Percentiles rank a stretch among this genome's conserved stretches.
Evolutionary conservation across 2,113 vertebrate species (phyloP).

Genomic region (Chaenogobius annularis): DNA sequence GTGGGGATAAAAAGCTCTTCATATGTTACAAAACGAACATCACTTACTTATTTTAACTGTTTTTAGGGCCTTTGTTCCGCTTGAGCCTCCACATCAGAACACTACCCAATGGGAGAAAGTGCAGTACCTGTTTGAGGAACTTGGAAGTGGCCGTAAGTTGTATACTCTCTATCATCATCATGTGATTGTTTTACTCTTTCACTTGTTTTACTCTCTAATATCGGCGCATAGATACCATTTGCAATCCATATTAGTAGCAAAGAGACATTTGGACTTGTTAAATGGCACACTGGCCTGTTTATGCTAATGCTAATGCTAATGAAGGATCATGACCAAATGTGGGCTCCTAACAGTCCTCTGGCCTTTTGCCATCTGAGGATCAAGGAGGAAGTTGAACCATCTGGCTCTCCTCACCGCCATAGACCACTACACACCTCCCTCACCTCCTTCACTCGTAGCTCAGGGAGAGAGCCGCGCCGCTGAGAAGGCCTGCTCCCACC

Average conservation of each 20-base stretch:
- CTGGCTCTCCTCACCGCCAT: constrained; percentile 60
- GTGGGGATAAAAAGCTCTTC: not conserved
- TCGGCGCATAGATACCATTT: not conserved
- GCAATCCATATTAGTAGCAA: not conserved
- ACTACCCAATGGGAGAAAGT: constrained; percentile 96
- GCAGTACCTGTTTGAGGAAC: constrained; percentile 90
- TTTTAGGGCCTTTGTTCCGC: constrained; percentile 91
- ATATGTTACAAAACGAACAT: not conserved
- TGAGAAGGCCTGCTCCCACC: constrained; percentile 46
- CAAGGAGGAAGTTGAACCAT: constrained; percentile 63
- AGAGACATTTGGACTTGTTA: constrained; percentile 40
- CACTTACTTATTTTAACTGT: not conserved
- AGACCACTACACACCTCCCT: constrained; percentile 44
- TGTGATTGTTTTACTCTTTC: not conserved
- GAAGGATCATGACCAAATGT: constrained; percentile 37
- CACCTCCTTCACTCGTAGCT: constrained; percentile 44
- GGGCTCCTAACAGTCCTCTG: constrained; percentile 41
- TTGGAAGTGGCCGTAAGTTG: constrained; percentile 94
- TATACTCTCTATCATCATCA: not conserved
- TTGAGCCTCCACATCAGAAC: constrained; percentile 86
- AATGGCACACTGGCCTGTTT: constrained; percentile 17
- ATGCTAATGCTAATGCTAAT: constrained; percentile 11
- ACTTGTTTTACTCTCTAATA: not conserved
- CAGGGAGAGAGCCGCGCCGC: constrained; percentile 42
- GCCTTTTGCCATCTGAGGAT: constrained; percentile 60